Evolutionary conservation across 1,140 invertebrate genomes (phyloP).

Genomic region (Trichoplusia ni): DNA sequence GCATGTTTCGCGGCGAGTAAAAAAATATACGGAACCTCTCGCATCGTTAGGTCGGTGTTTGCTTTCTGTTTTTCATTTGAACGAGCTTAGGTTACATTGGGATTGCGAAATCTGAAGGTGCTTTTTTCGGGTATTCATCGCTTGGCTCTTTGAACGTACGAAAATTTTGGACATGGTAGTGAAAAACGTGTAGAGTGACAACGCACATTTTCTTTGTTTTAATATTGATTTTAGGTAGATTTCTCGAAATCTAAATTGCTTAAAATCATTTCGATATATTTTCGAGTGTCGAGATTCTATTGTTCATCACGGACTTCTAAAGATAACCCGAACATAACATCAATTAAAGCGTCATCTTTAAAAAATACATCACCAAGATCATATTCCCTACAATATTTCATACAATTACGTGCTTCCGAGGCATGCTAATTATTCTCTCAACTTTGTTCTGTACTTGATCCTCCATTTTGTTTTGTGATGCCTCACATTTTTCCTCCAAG

Average conservation of each 20-base stretch:
- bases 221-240: too few relatives aligned
- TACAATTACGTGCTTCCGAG: conserved; percentile 16
- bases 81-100: conserved; percentile 1
- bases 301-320: too few relatives aligned
- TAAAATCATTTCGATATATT: too few relatives aligned
- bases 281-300: too few relatives aligned
- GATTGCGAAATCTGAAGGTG: not conserved
- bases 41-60: not conserved
- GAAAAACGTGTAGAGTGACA: too few relatives aligned
- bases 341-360: too few relatives aligned
- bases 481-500: conserved; percentile 8
- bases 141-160: too few relatives aligned
- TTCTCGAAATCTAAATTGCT: too few relatives aligned
- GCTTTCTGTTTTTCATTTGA: conserved; percentile 10
- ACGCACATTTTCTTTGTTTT: too few relatives aligned
- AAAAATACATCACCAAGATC: not conserved
- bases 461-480: conserved; percentile 21
- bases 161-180: too few relatives aligned
- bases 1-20: not conserved
- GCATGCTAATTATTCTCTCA: conserved; percentile 26
- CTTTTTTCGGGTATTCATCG: not conserved
- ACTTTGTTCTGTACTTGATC: conserved; percentile 15
- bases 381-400: conserved; percentile 13
- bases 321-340: too few relatives aligned
- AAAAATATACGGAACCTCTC: conserved; percentile 1